Base-by-base conservation (phyloP, 2,888 invertebrate genomes). In the Parnassius apollo region DNA sequence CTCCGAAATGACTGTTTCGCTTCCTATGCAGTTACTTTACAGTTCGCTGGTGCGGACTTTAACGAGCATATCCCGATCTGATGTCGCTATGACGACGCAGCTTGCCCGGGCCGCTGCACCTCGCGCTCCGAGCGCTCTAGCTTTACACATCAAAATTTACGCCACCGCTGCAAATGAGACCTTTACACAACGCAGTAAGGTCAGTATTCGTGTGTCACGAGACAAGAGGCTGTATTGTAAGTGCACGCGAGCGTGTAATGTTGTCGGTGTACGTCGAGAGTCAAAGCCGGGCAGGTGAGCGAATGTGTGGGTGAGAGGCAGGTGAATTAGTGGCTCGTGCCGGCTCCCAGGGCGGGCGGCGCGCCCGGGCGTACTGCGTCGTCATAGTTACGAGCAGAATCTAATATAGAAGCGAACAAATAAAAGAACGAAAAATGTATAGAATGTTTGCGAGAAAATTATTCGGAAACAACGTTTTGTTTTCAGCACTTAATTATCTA, bases 301-400 rank as follows among this genome's bases (percentile, higher is more conserved):
- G 68, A 50, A 68, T 73, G 76, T 80, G 85, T 76, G 83, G 75
- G 81, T 73, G 79, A 66, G 75, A 73, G 80, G 76, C 82, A 86
- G 87, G 83, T 86, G 82, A 86, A 77, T 80, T 81, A 79, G 78
- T 73, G 71, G 75, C 75, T 73, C 77, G 80, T 71, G 74, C 77
- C 75, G 78, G 76, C 73, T 76, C 72, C 76, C 75, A 70, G 81
- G 78, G 77, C 76, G 76, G 78, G 75, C 63, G 67, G 73, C 68
- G 63, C 66, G 75, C 79, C 83, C 81, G 82, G 82, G 78, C 78
- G 81, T 80, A 81, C 82, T 78, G 49, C 70, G 87, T 88, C 76
- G 78, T 77, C 82, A 87, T 86, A 77, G 80, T 76, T 79, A 88
- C 87, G 79, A 76, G 80, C 79, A 74, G 80, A 75, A 77, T 81